Evolutionary conservation across 1,140 invertebrate genomes (phyloP).

Genomic region (Eubasilissa regina): DNA sequence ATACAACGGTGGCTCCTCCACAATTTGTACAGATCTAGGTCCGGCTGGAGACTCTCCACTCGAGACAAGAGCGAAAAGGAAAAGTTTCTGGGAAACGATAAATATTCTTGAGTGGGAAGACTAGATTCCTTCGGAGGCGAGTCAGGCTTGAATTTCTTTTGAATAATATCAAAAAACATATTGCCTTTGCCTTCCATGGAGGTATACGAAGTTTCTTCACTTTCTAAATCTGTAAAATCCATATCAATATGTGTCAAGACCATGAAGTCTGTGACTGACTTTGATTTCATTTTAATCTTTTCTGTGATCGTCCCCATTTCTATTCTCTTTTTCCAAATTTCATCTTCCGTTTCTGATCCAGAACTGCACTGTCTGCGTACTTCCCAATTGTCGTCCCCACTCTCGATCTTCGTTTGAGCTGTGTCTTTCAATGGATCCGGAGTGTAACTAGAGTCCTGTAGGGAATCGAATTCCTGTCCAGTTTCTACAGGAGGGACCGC

Average conservation of each 20-base stretch:
- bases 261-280: conserved; percentile 83
- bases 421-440: conserved; percentile 33
- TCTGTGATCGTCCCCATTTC: conserved; percentile 79
- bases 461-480: conserved; percentile 52
- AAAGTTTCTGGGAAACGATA: conserved; percentile 47
- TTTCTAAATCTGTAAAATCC: conserved; percentile 77
- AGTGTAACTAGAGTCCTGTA: conserved; percentile 58
- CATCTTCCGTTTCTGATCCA: conserved; percentile 79
- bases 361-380: conserved; percentile 64
- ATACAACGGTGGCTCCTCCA: conserved; percentile 47
- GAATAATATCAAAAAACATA: conserved; percentile 40
- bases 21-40: conserved; percentile 51
- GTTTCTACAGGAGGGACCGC: conserved; percentile 47
- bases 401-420: conserved; percentile 22
- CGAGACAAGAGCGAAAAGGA: conserved; percentile 26
- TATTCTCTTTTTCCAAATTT: conserved; percentile 77
- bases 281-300: conserved; percentile 81
- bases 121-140: conserved; percentile 53
- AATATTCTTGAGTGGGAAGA: conserved; percentile 51
- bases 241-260: conserved; percentile 81
- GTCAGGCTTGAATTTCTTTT: conserved; percentile 47
- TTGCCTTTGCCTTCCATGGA: conserved; percentile 49
- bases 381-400: background rate
- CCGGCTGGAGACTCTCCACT: conserved; percentile 45
- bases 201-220: conserved; percentile 70